A percentile compares a stretch with the other conserved stretches of the same genome.
Evolutionary conservation across 2,888 invertebrate genomes (phyloP).

Genomic region (Drosophila multiciliata): DNA sequence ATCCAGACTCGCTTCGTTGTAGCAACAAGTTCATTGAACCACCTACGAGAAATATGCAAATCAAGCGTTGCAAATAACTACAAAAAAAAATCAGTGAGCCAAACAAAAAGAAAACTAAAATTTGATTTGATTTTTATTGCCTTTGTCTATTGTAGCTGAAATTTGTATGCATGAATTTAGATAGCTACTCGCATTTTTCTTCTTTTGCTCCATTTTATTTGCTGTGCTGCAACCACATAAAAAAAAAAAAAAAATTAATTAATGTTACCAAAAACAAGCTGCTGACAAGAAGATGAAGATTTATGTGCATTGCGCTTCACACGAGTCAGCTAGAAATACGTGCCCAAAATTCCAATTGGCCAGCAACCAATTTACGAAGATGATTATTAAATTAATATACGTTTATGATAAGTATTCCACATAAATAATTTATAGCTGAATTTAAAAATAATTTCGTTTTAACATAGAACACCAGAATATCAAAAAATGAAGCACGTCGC

Average conservation of each 20-base stretch:
- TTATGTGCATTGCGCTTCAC: constrained; percentile 53
- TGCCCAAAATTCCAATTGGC: constrained; percentile 32
- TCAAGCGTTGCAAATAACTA: constrained; percentile 59
- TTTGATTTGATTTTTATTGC: constrained; percentile 67
- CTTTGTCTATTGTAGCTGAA: constrained; percentile 53
- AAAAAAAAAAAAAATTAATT: too few relatives aligned
- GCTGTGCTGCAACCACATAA: constrained; percentile 47
- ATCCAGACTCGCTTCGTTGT: constrained; percentile 31
- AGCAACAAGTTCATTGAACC: constrained; percentile 77
- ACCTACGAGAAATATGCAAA: constrained; percentile 80
- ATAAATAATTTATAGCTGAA: constrained; percentile 73
- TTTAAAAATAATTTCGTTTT: constrained; percentile 32
- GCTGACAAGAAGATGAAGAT: constrained; percentile 62
- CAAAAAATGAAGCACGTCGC: constrained; percentile 43
- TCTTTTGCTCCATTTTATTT: constrained; percentile 3
- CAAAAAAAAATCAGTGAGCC: constrained; percentile 44
- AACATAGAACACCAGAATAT: constrained; percentile 54
- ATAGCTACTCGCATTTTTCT: constrained; percentile 28
- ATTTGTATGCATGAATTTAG: constrained; percentile 53
- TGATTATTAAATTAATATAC: constrained; percentile 53
- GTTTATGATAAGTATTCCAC: constrained; percentile 29
- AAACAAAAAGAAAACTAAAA: constrained; percentile 67
- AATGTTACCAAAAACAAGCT: constrained; percentile 55
- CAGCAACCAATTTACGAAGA: constrained; percentile 23
- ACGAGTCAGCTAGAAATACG: constrained; percentile 27